Evolutionary conservation across 2,797 vertebrate genomes (phyloP).

Genomic region (Malacoraja senta): DNA sequence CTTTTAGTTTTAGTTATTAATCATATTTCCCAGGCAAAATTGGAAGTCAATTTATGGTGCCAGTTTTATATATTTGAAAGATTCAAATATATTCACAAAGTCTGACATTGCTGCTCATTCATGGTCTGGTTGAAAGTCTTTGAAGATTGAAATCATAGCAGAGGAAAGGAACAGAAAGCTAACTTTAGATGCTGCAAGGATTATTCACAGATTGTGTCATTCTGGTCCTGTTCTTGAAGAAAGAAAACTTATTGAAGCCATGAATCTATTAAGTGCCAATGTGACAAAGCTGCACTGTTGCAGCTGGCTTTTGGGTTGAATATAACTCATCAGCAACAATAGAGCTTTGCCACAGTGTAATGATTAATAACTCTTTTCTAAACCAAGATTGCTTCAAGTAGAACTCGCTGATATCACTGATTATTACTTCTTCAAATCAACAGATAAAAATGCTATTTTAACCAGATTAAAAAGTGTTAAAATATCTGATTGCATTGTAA

Average conservation of each 20-base stretch:
- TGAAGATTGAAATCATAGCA: neutral
- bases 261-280: neutral
- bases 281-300: neutral
- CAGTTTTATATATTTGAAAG: neutral
- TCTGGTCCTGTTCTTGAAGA: neutral
- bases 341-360: too few species aligned
- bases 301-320: neutral
- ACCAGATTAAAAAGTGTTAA: neutral
- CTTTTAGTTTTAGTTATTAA: neutral
- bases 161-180: neutral
- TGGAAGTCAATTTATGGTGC: neutral
- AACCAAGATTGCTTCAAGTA: neutral
- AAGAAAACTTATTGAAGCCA: neutral
- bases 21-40: neutral
- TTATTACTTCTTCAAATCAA: neutral
- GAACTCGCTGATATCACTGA: neutral
- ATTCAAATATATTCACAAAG: neutral
- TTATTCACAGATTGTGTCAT: neutral
- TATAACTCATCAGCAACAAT: neutral
- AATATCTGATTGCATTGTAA: neutral
- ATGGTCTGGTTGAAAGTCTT: neutral
- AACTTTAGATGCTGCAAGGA: neutral
- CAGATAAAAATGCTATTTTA: neutral
- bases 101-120: too few species aligned
- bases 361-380: neutral